phyloP scores from a whole-genome alignment of 1,140 invertebrate species.

The Penaeus indicus region DNA sequence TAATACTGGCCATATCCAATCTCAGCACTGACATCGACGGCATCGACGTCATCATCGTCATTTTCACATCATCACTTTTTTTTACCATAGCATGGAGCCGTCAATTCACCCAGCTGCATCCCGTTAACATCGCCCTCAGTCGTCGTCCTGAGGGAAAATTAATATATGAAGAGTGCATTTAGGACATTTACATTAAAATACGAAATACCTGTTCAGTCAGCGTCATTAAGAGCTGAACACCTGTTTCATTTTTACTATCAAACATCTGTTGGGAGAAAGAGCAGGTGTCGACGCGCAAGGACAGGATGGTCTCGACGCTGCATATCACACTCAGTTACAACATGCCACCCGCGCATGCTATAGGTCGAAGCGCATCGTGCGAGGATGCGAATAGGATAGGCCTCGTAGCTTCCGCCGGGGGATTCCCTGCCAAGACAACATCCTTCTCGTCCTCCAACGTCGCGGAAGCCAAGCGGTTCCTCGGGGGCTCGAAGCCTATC shows the following conservation, averaged over 20 bases:
- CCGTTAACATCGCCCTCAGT: too few species aligned
- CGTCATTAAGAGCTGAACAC: not conserved
- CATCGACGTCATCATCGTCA: too few species aligned
- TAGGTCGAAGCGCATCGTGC: slow-evolving; percentile 43
- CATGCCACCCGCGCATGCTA: slow-evolving; percentile 35
- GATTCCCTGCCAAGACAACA: slow-evolving; percentile 28
- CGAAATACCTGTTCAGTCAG: not conserved
- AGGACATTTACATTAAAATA: too few species aligned
- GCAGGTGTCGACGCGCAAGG: not conserved
- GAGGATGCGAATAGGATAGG: slow-evolving; percentile 50
- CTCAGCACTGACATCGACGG: too few species aligned
- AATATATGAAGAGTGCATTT: too few species aligned
- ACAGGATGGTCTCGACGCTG: slow-evolving; percentile 48
- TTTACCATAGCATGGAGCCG: too few species aligned
- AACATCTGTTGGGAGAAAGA: not conserved
- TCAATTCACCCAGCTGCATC: too few species aligned
- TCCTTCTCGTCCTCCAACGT: slow-evolving; percentile 51
- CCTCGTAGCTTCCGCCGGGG: not conserved
- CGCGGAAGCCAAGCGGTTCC: not conserved
- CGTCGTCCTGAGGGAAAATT: too few species aligned
- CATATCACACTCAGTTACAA: slow-evolving; percentile 52
- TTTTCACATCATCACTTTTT: too few species aligned
- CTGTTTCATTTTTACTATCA: not conserved
- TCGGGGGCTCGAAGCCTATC: too few species aligned
- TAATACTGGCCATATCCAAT: too few species aligned